Base-by-base conservation (phyloP, 2,888 invertebrate genomes). In the Poecilobothrus nobilitatus region DNA sequence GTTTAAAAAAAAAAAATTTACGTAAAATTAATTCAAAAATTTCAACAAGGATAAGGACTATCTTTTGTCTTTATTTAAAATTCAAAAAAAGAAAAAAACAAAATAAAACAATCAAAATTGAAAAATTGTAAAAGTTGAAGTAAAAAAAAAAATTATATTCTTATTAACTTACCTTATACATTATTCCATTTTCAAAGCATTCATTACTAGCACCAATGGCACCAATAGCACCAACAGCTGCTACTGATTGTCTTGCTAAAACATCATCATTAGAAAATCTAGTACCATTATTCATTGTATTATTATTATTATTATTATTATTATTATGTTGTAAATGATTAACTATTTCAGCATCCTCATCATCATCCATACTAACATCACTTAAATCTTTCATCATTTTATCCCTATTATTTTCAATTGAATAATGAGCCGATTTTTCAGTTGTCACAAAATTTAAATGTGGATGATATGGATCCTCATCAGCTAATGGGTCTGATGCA, bases 341-440 rank as follows among this genome's bases (percentile, higher is more conserved):
- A 66, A 62, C 82, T 81, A 67, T 84, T 83, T 61, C 74, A 6
- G 74, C 71, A 62, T 75, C 89, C n/a, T n/a, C 27, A 67, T 89
- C 86, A 71, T 86, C 86, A 73, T 90, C 89, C 84, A 92, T 86
- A 74, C 87, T 91, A 22, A 92, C 90, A 78, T 92, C 90, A 77
- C 91, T 91, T n/a, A 92, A 82, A 79, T 91, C 91, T 74, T 78
- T 76, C 67, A 66, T 68, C 15, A 71, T 66, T 68, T 70, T 71
- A 22, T 70, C 64, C 64, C 65, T 66, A 34, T 73, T 72, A 27
- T 70, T 69, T 72, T 72, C 67, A 63, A 66, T 68, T 34, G 22
- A 63, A 63, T 22, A 63, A 63, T 70, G 70, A 12, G 66, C 67
- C 41, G 68, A 71, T 53, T 70, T 72, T 70, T 76, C 75, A 9